phyloP scores from a whole-genome alignment of 2,113 vertebrate genomes.

The Pithys albifrons region DNA sequence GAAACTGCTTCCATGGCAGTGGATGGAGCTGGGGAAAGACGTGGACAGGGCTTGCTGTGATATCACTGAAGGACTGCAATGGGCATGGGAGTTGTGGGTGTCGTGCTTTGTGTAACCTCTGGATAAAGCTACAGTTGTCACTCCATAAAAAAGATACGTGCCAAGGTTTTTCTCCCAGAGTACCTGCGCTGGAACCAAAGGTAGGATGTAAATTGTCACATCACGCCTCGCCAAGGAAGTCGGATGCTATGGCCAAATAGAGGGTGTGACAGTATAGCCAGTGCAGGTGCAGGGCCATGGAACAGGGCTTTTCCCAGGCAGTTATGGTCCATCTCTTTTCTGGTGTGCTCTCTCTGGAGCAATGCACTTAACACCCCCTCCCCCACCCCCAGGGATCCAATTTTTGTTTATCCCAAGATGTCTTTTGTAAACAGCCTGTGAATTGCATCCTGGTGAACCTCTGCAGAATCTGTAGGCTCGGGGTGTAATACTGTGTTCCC shows the following conservation, averaged over 20 bases:
- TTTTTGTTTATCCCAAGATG: neutral
- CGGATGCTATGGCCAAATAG: neutral
- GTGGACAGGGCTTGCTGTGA: neutral
- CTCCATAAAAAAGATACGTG: neutral
- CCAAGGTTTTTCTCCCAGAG: neutral
- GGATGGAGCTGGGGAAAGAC: neutral
- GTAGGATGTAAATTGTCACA: neutral
- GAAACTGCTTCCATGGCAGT: neutral
- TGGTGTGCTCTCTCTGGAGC: neutral
- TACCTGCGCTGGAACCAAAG: neutral
- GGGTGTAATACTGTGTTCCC: neutral
- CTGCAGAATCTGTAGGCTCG: neutral
- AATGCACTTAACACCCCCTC: neutral
- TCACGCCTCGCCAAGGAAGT: neutral
- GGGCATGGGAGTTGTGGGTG: neutral
- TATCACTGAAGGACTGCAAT: neutral
- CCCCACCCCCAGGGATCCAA: neutral
- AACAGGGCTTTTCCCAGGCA: neutral
- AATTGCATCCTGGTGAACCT: neutral
- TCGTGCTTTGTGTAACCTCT: neutral
- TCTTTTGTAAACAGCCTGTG: neutral
- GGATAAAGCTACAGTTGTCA: neutral
- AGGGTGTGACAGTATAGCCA: neutral
- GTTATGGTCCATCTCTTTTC: neutral
- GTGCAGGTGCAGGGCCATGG: neutral